phyloP scores from a whole-genome alignment of 2,888 invertebrate genomes.

The Eubasilissa splendida region DNA sequence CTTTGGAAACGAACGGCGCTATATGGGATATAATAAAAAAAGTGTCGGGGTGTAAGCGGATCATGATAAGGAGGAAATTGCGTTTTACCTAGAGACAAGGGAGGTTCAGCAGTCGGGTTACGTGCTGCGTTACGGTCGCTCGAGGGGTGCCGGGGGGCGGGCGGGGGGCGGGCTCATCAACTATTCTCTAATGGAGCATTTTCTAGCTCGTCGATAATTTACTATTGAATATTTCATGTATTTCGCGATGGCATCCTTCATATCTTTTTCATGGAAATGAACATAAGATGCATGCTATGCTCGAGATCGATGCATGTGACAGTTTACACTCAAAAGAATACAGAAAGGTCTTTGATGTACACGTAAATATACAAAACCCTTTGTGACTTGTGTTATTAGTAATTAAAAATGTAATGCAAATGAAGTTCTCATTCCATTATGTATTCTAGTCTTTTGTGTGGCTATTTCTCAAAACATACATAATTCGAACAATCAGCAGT shows the following conservation, averaged over 20 bases:
- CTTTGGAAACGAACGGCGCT: conserved; percentile 35
- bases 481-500: too few relatives aligned
- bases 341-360: background rate
- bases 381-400: too few relatives aligned
- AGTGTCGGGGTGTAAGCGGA: conserved; percentile 49
- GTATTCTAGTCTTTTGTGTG: too few relatives aligned
- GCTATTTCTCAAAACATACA: too few relatives aligned
- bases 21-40: conserved; percentile 46
- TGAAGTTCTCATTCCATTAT: too few relatives aligned
- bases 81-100: conserved; percentile 47
- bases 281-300: background rate
- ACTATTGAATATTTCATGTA: conserved; percentile 26
- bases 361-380: too few relatives aligned
- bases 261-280: conserved; percentile 5
- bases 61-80: conserved; percentile 47
- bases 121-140: conserved; percentile 14
- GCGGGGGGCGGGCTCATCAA: background rate
- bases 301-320: background rate
- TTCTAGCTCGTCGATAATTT: conserved; percentile 28
- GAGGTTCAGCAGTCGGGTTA: conserved; percentile 38
- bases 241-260: conserved; percentile 17
- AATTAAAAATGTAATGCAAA: too few relatives aligned
- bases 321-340: background rate
- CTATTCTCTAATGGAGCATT: conserved; percentile 5
- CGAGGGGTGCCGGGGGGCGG: background rate